Evolutionary conservation across 2,888 invertebrate species (phyloP).

Genomic region (Peribatodes rhomboidaria): DNA sequence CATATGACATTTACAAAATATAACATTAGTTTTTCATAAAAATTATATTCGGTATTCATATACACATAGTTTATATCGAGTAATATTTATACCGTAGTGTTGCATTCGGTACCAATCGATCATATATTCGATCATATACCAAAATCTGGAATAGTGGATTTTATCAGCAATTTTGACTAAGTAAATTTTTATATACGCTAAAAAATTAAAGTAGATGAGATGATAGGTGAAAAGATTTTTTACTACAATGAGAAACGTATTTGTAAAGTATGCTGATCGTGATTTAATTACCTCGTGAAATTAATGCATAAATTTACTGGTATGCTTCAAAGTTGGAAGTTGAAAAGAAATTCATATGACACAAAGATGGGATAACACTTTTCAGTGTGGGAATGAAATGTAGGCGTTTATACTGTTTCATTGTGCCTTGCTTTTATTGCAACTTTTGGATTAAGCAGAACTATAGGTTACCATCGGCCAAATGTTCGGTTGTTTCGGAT

Average conservation of each 20-base stretch:
- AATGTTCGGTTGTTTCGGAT: slow-evolving; percentile 23
- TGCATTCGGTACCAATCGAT: slow-evolving; percentile 3
- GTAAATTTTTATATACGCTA: slow-evolving; percentile 14
- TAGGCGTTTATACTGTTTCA: slow-evolving; percentile 19
- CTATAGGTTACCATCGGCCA: slow-evolving; percentile 12
- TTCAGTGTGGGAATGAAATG: slow-evolving; percentile 1
- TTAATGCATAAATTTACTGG: background rate
- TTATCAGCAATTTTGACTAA: background rate
- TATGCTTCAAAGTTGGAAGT: background rate
- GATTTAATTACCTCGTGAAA: background rate
- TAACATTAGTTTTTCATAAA: slow-evolving; percentile 1
- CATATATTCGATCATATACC: background rate
- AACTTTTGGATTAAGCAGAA: slow-evolving; percentile 18
- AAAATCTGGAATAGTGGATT: slow-evolving; percentile 15
- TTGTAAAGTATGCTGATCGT: background rate
- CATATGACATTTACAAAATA: slow-evolving; percentile 53
- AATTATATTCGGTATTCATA: slow-evolving; percentile 28
- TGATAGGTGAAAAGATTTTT: slow-evolving; percentile 4
- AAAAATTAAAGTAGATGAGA: slow-evolving; percentile 12
- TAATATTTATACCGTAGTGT: slow-evolving; percentile 22
- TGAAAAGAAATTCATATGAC: background rate
- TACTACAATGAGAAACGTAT: background rate
- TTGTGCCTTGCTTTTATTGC: slow-evolving; percentile 47
- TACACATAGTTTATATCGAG: slow-evolving; percentile 43
- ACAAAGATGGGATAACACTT: background rate